phyloP scores from a whole-genome alignment of 2,888 invertebrate species.

The Orchestes rusci region DNA sequence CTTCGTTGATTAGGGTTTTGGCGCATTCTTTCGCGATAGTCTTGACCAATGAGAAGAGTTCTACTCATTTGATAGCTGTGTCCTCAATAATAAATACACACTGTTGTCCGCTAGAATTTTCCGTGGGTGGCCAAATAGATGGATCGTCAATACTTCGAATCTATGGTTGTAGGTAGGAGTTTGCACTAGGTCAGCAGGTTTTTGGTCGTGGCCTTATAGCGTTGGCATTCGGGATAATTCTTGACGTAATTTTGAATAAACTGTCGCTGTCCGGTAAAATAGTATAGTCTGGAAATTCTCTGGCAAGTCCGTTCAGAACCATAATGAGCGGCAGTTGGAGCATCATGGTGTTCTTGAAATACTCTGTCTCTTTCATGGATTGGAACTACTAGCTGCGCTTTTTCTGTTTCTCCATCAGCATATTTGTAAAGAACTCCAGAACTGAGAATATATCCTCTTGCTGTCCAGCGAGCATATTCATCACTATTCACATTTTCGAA shows the following conservation, averaged over 20 bases:
- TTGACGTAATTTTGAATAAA: constrained; percentile 24
- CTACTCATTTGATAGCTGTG: constrained; percentile 30
- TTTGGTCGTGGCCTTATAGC: constrained; percentile 29
- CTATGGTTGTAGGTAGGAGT: constrained; percentile 27
- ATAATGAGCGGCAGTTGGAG: constrained; percentile 1
- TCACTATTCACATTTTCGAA: constrained; percentile 16
- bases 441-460: too few species aligned
- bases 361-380: too few species aligned
- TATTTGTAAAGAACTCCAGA: constrained; percentile 26
- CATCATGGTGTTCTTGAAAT: background rate
- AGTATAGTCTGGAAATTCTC: background rate
- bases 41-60: constrained; percentile 17
- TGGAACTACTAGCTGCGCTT: constrained; percentile 29
- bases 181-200: constrained; percentile 32
- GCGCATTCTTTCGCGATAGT: constrained; percentile 26
- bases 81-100: constrained; percentile 23
- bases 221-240: constrained; percentile 30
- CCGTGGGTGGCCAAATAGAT: constrained; percentile 32
- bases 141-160: constrained; percentile 30
- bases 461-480: constrained; percentile 16
- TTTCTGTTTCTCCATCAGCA: constrained; percentile 24
- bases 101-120: constrained; percentile 14
- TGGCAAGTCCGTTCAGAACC: background rate
- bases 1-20: constrained; percentile 27
- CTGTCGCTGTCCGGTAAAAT: background rate